phyloP scores from a whole-genome alignment of 2,113 vertebrate species.

The Cochlearius cochlearius region DNA sequence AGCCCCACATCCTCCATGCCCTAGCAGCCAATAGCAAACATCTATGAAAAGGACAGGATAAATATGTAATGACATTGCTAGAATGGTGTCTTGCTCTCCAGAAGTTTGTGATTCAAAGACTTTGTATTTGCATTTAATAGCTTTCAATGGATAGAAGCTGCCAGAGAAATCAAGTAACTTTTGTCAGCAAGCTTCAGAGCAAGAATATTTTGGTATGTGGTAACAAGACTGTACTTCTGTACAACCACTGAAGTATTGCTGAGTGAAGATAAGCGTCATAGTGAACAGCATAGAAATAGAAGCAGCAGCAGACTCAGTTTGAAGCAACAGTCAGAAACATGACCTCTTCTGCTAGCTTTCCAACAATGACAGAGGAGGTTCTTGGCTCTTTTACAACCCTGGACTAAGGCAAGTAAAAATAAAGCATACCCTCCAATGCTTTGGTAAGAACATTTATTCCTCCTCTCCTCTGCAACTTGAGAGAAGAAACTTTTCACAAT shows the following conservation, averaged over 20 bases:
- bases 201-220: constrained; percentile 19
- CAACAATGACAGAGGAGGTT: background rate
- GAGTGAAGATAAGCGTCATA: background rate
- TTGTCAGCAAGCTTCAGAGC: constrained; percentile 22
- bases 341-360: background rate
- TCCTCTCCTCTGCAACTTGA: background rate
- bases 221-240: background rate
- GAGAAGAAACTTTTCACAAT: background rate
- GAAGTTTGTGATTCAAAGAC: background rate
- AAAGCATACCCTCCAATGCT: background rate
- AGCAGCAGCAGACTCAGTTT: background rate
- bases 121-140: background rate
- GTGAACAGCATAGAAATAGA: background rate
- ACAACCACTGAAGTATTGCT: background rate
- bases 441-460: background rate
- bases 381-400: constrained; percentile 1
- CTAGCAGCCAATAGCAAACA: background rate
- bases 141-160: background rate
- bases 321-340: constrained; percentile 8
- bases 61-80: background rate
- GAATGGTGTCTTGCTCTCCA: background rate
- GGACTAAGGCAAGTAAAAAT: background rate
- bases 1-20: background rate
- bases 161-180: constrained; percentile 11
- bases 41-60: background rate